These are phyloP conservation scores for Leucopsar rothschildi DNA, from an alignment of 2,113 vertebrate genomes.

Conservation along the genomic window DNA sequence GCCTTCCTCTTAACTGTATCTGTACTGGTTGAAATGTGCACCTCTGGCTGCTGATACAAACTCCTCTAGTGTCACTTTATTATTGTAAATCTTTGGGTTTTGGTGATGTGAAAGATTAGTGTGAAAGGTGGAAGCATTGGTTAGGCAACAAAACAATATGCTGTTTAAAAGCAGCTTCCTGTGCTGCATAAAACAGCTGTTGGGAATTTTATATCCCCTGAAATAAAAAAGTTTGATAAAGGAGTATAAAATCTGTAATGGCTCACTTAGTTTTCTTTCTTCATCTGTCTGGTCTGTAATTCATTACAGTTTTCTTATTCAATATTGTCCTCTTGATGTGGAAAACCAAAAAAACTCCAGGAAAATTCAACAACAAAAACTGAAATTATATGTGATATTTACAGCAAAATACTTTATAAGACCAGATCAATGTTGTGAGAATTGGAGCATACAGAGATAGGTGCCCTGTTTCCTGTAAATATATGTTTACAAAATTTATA, in stretches of 20 bases:
- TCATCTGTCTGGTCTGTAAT: background rate
- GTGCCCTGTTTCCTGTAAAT: background rate
- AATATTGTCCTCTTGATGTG: constrained; percentile 19
- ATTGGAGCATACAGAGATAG: background rate
- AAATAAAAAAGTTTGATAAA: background rate
- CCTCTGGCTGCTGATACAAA: background rate
- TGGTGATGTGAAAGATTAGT: background rate
- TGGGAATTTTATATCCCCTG: background rate
- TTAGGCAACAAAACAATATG: background rate
- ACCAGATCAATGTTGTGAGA: background rate
- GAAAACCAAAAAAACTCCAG: background rate
- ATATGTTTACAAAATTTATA: background rate
- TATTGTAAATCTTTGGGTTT: background rate
- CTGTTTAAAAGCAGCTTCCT: background rate
- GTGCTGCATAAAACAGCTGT: background rate
- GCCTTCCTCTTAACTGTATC: constrained; percentile 16
- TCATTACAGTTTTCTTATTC: background rate
- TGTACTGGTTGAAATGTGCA: background rate
- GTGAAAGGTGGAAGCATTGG: background rate
- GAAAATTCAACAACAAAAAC: background rate
- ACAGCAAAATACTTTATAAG: background rate
- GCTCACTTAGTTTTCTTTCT: background rate
- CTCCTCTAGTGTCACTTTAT: background rate
- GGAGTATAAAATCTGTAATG: background rate
- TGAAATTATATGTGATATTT: constrained; percentile 5